Evolutionary conservation across 1,140 invertebrate genomes (phyloP).

Genomic region (Metopolophium dirhodum): DNA sequence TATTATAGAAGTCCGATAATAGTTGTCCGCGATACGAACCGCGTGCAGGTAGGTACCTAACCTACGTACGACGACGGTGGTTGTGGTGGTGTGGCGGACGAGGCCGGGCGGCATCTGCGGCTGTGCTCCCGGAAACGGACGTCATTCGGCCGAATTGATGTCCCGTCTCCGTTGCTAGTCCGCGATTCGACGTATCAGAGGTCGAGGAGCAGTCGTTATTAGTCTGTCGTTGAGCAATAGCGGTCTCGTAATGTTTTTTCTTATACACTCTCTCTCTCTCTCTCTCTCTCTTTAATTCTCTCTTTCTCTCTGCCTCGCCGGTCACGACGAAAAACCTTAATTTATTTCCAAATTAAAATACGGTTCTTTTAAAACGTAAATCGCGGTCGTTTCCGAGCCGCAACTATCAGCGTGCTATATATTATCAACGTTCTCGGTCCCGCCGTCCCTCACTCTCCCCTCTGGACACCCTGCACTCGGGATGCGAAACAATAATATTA

Average conservation of each 20-base stretch:
- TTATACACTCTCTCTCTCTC: neutral
- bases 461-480: neutral
- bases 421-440: neutral
- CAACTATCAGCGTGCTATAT: neutral
- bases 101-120: neutral
- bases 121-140: neutral
- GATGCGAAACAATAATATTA: neutral
- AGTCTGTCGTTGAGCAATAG: neutral
- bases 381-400: neutral
- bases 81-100: too few relatives aligned
- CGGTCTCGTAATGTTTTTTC: neutral
- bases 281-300: too few relatives aligned
- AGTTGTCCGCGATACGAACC: neutral
- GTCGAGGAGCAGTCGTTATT: neutral
- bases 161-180: neutral
- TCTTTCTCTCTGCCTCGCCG: neutral
- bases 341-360: slow-evolving; percentile 11
- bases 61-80: too few relatives aligned
- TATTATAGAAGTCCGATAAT: neutral
- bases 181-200: neutral
- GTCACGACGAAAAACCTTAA: neutral
- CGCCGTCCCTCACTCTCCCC: too few relatives aligned
- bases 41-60: too few relatives aligned
- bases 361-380: neutral
- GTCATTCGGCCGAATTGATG: neutral